Evolutionary conservation across 2,113 vertebrate genomes (phyloP).

Genomic region (Nansenia antarctica): DNA sequence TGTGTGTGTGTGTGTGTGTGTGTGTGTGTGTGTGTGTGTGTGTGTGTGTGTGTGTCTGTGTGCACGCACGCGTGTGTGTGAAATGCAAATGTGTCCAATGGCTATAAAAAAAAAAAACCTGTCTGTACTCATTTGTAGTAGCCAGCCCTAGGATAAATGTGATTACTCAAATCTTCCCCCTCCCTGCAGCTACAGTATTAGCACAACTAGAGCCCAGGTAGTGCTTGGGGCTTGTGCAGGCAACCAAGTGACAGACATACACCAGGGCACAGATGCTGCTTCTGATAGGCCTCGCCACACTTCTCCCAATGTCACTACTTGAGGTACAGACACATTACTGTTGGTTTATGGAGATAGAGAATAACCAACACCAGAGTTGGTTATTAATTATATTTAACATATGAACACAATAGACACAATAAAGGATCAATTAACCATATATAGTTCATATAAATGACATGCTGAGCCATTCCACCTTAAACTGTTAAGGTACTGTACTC

Average conservation of each 20-base stretch:
- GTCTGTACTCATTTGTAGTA: slow-evolving; percentile 69
- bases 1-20: too few species aligned
- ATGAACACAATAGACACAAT: too few species aligned
- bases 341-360: neutral
- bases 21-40: too few species aligned
- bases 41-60: too few species aligned
- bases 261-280: neutral
- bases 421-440: neutral
- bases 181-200: slow-evolving; percentile 51
- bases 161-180: slow-evolving; percentile 38
- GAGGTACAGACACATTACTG: neutral
- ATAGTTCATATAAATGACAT: neutral
- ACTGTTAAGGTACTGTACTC: slow-evolving; percentile 40
- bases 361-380: neutral
- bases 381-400: too few species aligned
- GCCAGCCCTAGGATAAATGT: slow-evolving; percentile 58
- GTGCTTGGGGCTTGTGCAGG: slow-evolving; percentile 31
- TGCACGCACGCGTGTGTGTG: too few species aligned
- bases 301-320: neutral
- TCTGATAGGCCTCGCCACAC: neutral
- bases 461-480: neutral
- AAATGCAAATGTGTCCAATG: slow-evolving; percentile 65
- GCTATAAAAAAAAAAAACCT: slow-evolving; percentile 66
- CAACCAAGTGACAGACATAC: slow-evolving; percentile 15
- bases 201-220: slow-evolving; percentile 63